Evolutionary conservation across 2,113 vertebrate genomes (phyloP).

Genomic region (Saguinus imperator): DNA sequence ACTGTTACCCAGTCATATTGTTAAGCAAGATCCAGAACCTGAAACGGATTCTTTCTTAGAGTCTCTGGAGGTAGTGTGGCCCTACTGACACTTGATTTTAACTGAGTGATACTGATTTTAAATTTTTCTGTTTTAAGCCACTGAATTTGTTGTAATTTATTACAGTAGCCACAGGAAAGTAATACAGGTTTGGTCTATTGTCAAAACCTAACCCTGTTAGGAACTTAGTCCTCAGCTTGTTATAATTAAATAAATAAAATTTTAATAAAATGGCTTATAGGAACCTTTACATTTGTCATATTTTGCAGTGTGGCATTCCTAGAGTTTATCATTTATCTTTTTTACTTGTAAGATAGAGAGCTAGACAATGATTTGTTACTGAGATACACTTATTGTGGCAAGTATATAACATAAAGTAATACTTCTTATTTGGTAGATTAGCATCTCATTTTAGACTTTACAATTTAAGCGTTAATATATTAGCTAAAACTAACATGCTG

Average conservation of each 20-base stretch:
- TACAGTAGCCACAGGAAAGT: neutral
- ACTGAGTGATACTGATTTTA: neutral
- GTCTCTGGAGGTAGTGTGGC: neutral
- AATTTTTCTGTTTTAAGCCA: neutral
- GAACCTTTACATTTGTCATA: neutral
- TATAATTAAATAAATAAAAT: slow-evolving; percentile 24
- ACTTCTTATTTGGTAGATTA: slow-evolving; percentile 18
- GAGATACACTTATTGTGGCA: slow-evolving; percentile 4
- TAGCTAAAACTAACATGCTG: neutral
- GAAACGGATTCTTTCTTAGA: neutral
- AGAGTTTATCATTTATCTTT: slow-evolving; percentile 47
- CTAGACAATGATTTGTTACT: neutral
- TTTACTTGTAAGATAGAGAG: slow-evolving; percentile 3
- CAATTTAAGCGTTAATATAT: neutral
- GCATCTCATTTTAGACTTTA: neutral
- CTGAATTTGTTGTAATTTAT: neutral
- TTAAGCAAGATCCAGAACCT: neutral
- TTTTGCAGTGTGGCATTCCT: neutral
- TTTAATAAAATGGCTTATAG: neutral
- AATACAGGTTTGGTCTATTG: neutral
- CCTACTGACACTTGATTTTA: neutral
- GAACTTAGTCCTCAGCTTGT: neutral
- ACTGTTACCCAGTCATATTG: neutral
- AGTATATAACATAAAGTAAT: neutral
- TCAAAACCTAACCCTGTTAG: neutral